Conservation (phyloP, 2,113 vertebrate genomes). For the Burhinus bistriatus region DNA sequence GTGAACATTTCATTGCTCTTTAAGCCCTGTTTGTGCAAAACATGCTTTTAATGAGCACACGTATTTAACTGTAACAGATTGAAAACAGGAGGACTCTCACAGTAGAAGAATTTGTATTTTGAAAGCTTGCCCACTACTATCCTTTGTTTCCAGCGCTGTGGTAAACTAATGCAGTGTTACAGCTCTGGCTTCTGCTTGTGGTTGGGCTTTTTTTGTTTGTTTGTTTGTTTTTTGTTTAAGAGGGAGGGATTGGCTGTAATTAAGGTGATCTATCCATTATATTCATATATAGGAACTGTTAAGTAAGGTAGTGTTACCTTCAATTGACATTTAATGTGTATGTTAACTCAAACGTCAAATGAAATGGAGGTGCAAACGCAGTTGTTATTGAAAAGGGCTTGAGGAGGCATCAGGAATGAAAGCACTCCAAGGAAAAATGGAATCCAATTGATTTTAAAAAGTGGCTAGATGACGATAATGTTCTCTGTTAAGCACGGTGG, state of each 20-base stretch:
- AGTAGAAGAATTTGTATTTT: constrained; percentile 10
- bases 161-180: neutral
- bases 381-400: neutral
- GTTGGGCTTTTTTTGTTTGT: neutral
- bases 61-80: constrained; percentile 12
- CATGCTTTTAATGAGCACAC: neutral
- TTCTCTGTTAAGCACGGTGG: neutral
- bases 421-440: neutral
- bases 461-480: neutral
- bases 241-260: neutral
- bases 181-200: neutral
- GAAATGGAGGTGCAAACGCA: neutral
- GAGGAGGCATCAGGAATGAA: neutral
- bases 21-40: neutral
- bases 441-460: neutral
- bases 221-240: neutral
- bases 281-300: neutral
- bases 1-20: neutral
- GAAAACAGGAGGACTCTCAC: constrained; percentile 34
- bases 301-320: neutral
- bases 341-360: neutral
- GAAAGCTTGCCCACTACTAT: constrained; percentile 45
- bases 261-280: neutral
- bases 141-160: neutral
- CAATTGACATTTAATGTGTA: neutral